Percentiles rank a stretch among this genome's conserved stretches.
These are phyloP conservation scores for Riparia riparia DNA, from an alignment of 2,113 vertebrate species.

Conservation along the genomic window DNA sequence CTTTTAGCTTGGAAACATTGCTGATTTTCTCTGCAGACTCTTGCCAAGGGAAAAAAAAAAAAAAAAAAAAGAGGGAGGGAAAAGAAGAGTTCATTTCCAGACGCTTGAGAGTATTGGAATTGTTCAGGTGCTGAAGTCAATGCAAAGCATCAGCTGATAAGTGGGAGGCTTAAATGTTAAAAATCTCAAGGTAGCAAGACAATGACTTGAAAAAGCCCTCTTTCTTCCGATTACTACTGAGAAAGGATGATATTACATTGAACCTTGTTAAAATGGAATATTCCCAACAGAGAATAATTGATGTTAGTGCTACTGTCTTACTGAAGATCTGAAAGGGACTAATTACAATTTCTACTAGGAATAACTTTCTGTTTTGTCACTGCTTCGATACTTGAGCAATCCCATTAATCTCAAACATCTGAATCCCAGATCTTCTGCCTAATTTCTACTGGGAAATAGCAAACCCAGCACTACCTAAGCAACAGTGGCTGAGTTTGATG, in stretches of 20 bases:
- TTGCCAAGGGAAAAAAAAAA: not conserved
- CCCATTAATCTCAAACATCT: slow-evolving; percentile 1
- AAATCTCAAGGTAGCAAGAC: slow-evolving; percentile 34
- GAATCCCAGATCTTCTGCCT: not conserved
- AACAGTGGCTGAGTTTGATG: not conserved
- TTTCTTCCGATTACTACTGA: not conserved
- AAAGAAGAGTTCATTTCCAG: not conserved
- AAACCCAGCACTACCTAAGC: not conserved
- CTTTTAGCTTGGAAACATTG: not conserved
- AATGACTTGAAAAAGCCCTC: slow-evolving; percentile 29
- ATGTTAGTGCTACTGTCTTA: slow-evolving; percentile 39
- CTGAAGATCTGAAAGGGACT: slow-evolving; percentile 34
- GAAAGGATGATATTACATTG: slow-evolving; percentile 30
- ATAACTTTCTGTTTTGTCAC: slow-evolving; percentile 35
- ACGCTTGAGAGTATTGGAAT: not conserved
- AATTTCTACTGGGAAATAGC: slow-evolving; percentile 32
- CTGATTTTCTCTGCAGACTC: not conserved
- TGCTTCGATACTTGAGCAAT: not conserved
- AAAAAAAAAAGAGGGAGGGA: not conserved
- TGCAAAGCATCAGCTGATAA: slow-evolving; percentile 9
- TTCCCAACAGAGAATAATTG: slow-evolving; percentile 50
- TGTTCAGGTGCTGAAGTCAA: slow-evolving; percentile 13
- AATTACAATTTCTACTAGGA: slow-evolving; percentile 37
- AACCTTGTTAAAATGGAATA: slow-evolving; percentile 37
- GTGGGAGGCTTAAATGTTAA: slow-evolving; percentile 26